Base-by-base conservation (phyloP, 2,113 vertebrate species). In the Paradoxurus hermaphroditus region DNA sequence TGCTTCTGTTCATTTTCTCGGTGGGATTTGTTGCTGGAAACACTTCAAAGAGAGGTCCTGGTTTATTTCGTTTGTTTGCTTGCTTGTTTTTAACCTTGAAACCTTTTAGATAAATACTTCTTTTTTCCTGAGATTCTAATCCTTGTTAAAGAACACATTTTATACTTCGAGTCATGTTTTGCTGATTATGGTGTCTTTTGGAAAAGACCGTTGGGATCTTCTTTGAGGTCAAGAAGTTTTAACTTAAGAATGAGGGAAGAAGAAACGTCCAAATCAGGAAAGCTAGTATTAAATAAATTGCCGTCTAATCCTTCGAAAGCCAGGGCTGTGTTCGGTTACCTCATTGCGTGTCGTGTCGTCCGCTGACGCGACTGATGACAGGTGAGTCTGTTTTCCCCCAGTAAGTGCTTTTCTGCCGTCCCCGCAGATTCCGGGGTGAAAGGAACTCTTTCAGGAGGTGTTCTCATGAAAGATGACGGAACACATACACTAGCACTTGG, bases 241-340 rank as follows among this genome's bases (percentile, higher is more conserved):
- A 94, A 87, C 31, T 95, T 85, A 85, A 82, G 56, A 96, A 67
- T 46, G 53, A 92, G 65, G 62, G 67, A 72, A 81, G 36, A n/a
- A 87, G 87, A 65, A 84, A 4, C 4, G 31, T 85, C 78, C 84
- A 90, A 94, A 82, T 88, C 31, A 36, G 85, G 68, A 39, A 65
- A 87, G 31, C 63, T 34, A 14, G 25, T 83, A 82, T 78, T 94
- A 85, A 96, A 95, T 84, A 85, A 87, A 87, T 95, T 88, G 88
- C 34, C 72, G 25, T 65, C 83, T 92, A 92, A 85, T 75, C 94
- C 75, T 83, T 89, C 90, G 49, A 92, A 90, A 83, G 44, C 51
- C 65, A 36, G 53, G 83, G 7, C 91, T 97, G 82, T 93, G 67
- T 75, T 51, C 23, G n/a, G 84, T 81, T 94, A 78, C 75, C 39